Base-by-base conservation (phyloP, 2,888 invertebrate species). In the Drosophila cyrtoloma region DNA sequence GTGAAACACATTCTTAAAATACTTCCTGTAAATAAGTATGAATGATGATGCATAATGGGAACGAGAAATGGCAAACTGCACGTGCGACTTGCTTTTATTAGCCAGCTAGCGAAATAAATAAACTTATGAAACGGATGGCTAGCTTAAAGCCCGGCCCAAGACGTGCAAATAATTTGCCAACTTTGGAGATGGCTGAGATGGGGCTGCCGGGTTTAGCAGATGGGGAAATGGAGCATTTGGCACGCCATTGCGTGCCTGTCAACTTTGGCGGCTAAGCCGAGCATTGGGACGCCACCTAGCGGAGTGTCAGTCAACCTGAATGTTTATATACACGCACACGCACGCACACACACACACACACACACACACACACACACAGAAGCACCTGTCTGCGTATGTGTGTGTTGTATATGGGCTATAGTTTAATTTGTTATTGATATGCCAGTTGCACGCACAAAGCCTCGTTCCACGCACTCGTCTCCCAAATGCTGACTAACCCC, bases 371-470 rank as follows among this genome's bases (percentile, higher is more conserved):
- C 26, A 26, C 26, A 26, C 26, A 26, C 26, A 26, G 26, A 37
- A 47, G 62, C 50, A 69, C 68, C 56, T 61, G 68, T 59, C 63
- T 55, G 44, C 32, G 65, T 50, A 22, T 60, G 51, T 58, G 50
- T 47, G 33, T 68, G 35, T 52, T 57, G 64, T 56, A 37, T 51
- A 37, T 53, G 42, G 30, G 28, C 30, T 60, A 63, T 62, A 81
- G 66, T 78, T 78, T 72, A 79, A 72, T 76, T 63, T 71, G 81
- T 90, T 90, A 86, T 86, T 86, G 90, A 86, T 86, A 86, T 87
- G 86, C 81, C 88, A 90, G 86, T 85, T 85, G 86, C 86, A 86
- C 86, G 86, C 85, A 89, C 85, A 70, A 71, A 62, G 58, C 62
- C 64, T 19, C 51, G 30, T 65, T 75, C 71, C 81, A 84, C 82